Base-by-base conservation (phyloP, 2,113 vertebrate species). In the Embiotoca jacksoni region DNA sequence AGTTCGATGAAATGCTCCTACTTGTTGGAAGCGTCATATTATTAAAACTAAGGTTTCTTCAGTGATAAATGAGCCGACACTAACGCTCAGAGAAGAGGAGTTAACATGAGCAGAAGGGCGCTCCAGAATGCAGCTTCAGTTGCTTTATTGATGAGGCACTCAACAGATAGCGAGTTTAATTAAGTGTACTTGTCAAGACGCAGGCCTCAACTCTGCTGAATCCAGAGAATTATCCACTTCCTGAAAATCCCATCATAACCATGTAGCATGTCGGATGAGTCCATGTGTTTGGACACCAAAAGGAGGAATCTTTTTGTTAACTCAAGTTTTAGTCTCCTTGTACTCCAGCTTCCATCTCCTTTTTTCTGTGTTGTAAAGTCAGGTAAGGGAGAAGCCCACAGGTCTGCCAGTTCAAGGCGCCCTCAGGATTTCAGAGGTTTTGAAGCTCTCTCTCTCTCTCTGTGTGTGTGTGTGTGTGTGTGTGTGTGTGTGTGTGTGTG, bases 131-230 rank as follows among this genome's bases (percentile, higher is more conserved):
- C 52, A 56, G 61, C 63, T 87, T 69, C 57, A 65, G 70, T 72
- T 63, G 70, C 75, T 83, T 79, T 84, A 87, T 88, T 83, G 80
- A 89, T 71, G 65, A 82, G 72, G 64, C 59, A 70, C 72, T 80
- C 79, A 81, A 62, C 90, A 82, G 79, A 91, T 90, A 80, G 72
- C 32, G 13, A 63, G 56, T 88, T 88, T 85, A 88, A 89, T 89
- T 81, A 90, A 88, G 54, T 78, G 61, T 37, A 78, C 68, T 75
- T 67, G 85, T 86, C 78, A 90, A 87, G 89, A 80, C 87, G 76
- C 65, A 36, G 80, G 55, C 30, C 37, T 72, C 16, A 36, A 55
- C 61, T 33, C 71, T 64, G 72, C 65, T 73, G 65, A 85, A 73
- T 66, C 11, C 0, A 77, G 44, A 11, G 66, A 44, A 67, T 52